phyloP scores from a whole-genome alignment of 1,140 invertebrate genomes.

The Dufourea novaeangliae region DNA sequence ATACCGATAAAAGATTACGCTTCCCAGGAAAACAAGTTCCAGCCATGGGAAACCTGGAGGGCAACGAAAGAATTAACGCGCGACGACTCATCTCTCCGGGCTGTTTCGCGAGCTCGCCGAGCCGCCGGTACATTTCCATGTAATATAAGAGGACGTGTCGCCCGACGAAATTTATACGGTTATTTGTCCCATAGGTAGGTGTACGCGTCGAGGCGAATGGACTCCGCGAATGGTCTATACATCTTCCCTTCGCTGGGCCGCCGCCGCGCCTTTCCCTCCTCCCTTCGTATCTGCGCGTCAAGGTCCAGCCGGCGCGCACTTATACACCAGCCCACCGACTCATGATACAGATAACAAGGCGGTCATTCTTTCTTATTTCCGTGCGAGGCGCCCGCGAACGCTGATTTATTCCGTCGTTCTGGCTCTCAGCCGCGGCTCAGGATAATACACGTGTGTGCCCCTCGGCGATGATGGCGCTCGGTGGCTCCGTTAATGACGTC shows the following conservation, averaged over 20 bases:
- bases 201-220: slow-evolving; percentile 37
- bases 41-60: not conserved
- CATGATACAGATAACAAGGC: slow-evolving; percentile 50
- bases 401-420: slow-evolving; percentile 55
- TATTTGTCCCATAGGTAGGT: slow-evolving; percentile 57
- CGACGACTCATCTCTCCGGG: not conserved
- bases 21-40: not conserved
- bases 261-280: not conserved
- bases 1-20: not conserved
- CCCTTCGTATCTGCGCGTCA: slow-evolving; percentile 11
- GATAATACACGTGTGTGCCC: slow-evolving; percentile 38
- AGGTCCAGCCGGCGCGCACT: not conserved
- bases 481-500: not conserved
- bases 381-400: slow-evolving; percentile 28
- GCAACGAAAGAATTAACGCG: slow-evolving; percentile 17
- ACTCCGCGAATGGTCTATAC: slow-evolving; percentile 45
- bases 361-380: slow-evolving; percentile 56
- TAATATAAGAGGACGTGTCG: slow-evolving; percentile 39
- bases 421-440: no score
- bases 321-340: not conserved
- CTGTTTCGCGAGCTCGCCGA: not conserved
- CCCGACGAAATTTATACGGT: slow-evolving; percentile 53
- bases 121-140: slow-evolving; percentile 21
- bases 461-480: not conserved
- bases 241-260: slow-evolving; percentile 39